Base-by-base conservation (phyloP, 2,113 vertebrate genomes). In the Scomber japonicus region DNA sequence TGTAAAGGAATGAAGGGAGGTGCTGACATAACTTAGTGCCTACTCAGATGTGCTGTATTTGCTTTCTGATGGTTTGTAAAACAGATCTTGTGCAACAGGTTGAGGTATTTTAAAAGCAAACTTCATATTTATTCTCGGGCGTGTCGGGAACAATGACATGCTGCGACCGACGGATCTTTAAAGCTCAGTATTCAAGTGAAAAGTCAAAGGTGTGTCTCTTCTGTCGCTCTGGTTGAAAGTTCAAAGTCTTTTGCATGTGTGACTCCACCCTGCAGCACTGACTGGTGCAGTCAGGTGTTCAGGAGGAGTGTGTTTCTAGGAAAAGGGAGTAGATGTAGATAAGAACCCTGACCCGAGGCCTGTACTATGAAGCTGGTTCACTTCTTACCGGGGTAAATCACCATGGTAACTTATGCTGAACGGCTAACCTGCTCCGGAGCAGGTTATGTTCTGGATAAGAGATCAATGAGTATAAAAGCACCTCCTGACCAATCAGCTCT, bases 121-220 rank as follows among this genome's bases (percentile, higher is more conserved):
- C 55, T 11, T 1, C 11, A 2, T 24, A 7, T 46, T 16, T 3
- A 19, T 0, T 3, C 46, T 19, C 14, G 31, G 68, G 62, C 10
- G 70, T 54, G 76, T 70, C 35, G 2, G 1, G 7, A 9, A 9
- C 6, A 44, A 53, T 51, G 70, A 44, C 2, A 15, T 14, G 4
- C 17, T 21, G 9, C 35, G 7, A 2, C 35, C 35, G 7, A 9
- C 35, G 9, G 45, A 10, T 17, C 11, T 50, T 15, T 6, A 51
- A 9, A 15, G 30, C 4, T 44, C 7, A 31, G 55, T 8, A 14
- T 27, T 35, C 31, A 6, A 57, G 57, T 14, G 16, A 24, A 15
- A 21, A 8, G 46, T 53, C 71, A n/a, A 19, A 46, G 72, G 72
- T 11, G 72, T 75, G 72, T 74, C 31, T 53, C 44, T 49, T 55